phyloP scores from a whole-genome alignment of 1,140 invertebrate species.

The Brachionus koreanus region DNA sequence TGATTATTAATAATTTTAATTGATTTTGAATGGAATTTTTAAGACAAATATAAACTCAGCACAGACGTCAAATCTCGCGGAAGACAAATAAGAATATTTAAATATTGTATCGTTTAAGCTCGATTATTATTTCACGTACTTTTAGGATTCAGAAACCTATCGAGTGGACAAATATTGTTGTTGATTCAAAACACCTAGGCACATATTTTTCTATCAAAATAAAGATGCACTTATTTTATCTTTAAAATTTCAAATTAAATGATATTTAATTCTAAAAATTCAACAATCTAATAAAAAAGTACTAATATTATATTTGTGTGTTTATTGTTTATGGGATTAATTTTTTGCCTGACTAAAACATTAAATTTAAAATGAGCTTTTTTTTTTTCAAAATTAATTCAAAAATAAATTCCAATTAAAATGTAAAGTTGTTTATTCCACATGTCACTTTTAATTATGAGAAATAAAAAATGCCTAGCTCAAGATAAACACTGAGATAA shows the following conservation, averaged over 20 bases:
- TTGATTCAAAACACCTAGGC: neutral
- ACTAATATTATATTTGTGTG: too few species aligned
- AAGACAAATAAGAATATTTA: neutral
- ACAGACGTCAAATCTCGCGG: conserved; percentile 8
- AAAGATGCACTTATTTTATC: too few species aligned
- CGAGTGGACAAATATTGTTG: neutral
- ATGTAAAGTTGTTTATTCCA: neutral
- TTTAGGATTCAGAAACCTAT: neutral
- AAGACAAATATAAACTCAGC: neutral
- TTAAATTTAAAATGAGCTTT: neutral
- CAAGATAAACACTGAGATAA: neutral
- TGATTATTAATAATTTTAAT: neutral
- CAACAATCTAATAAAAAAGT: too few species aligned
- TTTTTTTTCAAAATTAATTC: neutral
- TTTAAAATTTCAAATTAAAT: too few species aligned
- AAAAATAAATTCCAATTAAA: neutral
- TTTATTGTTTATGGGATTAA: too few species aligned
- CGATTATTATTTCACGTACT: neutral
- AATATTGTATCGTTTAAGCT: neutral
- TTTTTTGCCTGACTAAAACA: neutral
- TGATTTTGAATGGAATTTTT: neutral
- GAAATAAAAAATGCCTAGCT: neutral
- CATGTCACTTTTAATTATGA: neutral
- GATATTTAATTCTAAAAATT: too few species aligned
- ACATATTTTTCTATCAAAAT: neutral